Evolutionary conservation across 1,140 invertebrate genomes (phyloP), one percentile per base, ranked within the genome.

Genomic region (Ephestia elutella): DNA sequence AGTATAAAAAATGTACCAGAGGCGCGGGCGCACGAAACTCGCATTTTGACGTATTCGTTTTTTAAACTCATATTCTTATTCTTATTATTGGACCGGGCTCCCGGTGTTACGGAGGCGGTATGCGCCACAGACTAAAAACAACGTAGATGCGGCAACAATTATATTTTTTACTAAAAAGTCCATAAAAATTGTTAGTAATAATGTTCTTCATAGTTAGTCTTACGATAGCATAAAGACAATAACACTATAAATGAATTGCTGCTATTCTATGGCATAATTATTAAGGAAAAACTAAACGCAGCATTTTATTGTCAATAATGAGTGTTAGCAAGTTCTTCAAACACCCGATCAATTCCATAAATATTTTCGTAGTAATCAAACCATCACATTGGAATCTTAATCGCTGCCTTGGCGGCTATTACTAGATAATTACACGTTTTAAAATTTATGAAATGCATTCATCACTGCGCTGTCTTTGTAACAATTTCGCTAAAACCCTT

Each of bases 41-140:
- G 62, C 63, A 65, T 68, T 76, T 76, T 75, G 75, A 79, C 73
- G 74, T 77, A 70, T 76, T 82, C 78, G 72, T 87, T 86, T 87
- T 87, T 87, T 85, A 80, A 73, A 66, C 75, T 78, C 78, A 84
- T 88, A 82, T 87, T 80, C 74, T 83, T 88, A 82, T 87, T 80
- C 74, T 83, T 87, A 86, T 86, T 88, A 84, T 82, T 86, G 75
- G 78, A 76, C 71, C 70, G 61, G 71, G 85, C 85, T 88, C 83
- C 85, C 80, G 82, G 85, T 88, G 83, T 88, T 88, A 88, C 85
- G 85, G 63, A 63, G 66, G 75, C 70, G 83, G 85, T 86, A 88
- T 88, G 85, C 73, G 76, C 73, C 75, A 82, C 57, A 87, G 85
- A 87, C 35, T 49, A 58, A 60, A 49, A 62, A 20, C 49, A 18